These are phyloP conservation scores for Alethe castanea DNA, from an alignment of 2,113 vertebrate genomes.

Conservation along the genomic window DNA sequence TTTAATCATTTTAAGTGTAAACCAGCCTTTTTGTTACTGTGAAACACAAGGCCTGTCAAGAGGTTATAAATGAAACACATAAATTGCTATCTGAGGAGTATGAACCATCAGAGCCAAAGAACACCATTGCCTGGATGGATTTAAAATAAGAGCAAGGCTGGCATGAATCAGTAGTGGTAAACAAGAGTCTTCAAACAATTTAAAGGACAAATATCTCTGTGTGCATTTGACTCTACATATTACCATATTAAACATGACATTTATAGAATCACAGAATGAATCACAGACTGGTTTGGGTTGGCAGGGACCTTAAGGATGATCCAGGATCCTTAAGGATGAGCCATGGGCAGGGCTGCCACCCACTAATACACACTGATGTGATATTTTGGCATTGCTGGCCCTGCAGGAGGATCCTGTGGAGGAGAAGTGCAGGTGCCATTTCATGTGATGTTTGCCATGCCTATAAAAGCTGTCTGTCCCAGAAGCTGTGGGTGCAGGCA, in stretches of 20 bases:
- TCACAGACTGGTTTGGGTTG: neutral
- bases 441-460: neutral
- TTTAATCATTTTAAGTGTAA: neutral
- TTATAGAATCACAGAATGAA: neutral
- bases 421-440: neutral
- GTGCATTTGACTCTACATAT: neutral
- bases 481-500: neutral
- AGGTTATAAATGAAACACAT: neutral
- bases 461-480: neutral
- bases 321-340: neutral
- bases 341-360: neutral
- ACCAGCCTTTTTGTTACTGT: neutral
- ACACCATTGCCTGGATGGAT: neutral
- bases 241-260: neutral
- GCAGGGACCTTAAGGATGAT: neutral
- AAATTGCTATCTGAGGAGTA: neutral
- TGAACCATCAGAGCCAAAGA: neutral
- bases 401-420: neutral
- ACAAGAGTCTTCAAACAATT: neutral
- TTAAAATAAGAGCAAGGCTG: neutral
- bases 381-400: neutral
- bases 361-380: no score
- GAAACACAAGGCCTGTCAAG: neutral
- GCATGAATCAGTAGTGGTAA: neutral
- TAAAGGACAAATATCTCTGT: neutral